A percentile compares a stretch with the other conserved stretches of the same genome.
Evolutionary conservation across 2,797 vertebrate genomes (phyloP).

Genomic region (Neomorphus geoffroyi): DNA sequence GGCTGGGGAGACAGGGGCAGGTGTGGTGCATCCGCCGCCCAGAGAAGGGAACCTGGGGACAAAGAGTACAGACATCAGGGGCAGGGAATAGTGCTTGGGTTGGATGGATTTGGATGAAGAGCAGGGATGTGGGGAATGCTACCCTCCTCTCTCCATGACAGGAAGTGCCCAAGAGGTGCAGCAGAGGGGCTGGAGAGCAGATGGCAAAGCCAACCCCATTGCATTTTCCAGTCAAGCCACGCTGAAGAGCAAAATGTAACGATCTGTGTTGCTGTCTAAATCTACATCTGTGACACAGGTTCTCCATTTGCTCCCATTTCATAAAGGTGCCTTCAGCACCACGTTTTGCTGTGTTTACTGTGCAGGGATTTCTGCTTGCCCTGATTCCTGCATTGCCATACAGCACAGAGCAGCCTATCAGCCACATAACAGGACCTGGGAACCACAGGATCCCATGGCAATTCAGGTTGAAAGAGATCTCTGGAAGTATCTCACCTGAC

Average conservation of each 20-base stretch:
- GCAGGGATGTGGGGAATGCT: rapidly evolving
- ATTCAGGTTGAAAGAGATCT: background rate
- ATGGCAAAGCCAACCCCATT: background rate
- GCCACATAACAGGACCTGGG: rapidly evolving
- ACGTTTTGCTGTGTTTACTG: background rate
- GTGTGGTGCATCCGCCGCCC: conserved; percentile 89
- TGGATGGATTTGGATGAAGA: rapidly evolving
- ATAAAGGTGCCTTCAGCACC: background rate
- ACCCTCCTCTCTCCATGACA: rapidly evolving
- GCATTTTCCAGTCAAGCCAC: background rate
- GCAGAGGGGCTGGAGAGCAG: background rate
- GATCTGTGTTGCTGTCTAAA: background rate
- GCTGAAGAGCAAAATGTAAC: background rate
- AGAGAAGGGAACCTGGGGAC: conserved; percentile 86
- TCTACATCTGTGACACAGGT: background rate
- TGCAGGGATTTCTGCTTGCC: background rate
- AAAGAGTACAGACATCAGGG: background rate
- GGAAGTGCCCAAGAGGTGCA: background rate
- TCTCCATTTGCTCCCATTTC: background rate
- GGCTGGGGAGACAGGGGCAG: conserved; percentile 88
- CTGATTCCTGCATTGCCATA: rapidly evolving
- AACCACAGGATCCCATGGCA: background rate
- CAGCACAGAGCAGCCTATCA: background rate
- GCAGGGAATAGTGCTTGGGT: rapidly evolving
- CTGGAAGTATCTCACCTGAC: background rate